These are phyloP conservation scores for Agelastica alni DNA, from an alignment of 2,888 invertebrate species.

Conservation along the genomic window DNA sequence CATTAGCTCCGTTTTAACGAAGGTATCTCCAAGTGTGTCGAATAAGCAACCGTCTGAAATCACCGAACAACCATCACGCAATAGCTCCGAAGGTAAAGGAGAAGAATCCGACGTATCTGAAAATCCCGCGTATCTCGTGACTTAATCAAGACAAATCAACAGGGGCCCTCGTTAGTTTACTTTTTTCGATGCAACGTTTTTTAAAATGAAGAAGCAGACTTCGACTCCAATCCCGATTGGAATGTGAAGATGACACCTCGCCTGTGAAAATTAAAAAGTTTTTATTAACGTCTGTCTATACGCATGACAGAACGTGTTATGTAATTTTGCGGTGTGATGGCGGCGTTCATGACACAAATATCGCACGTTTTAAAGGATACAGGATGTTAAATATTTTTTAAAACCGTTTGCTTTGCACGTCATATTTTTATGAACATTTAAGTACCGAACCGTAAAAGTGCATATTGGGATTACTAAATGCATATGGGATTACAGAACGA, in stretches of 20 bases:
- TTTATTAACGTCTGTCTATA: constrained; percentile 15
- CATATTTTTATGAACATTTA: no score
- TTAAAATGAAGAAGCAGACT: constrained; percentile 29
- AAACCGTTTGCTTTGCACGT: no score
- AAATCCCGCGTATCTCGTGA: constrained; percentile 45
- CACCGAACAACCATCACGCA: neutral
- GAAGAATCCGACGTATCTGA: constrained; percentile 43
- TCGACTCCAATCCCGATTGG: constrained; percentile 34
- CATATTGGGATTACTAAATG: no score
- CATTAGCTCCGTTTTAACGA: no score
- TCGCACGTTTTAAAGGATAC: no score
- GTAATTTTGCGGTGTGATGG: neutral
- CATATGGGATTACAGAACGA: no score
- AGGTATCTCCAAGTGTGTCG: no score
- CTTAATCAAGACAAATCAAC: constrained; percentile 43
- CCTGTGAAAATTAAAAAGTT: constrained; percentile 29
- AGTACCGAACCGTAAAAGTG: no score
- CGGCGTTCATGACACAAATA: neutral
- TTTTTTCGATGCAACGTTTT: constrained; percentile 45
- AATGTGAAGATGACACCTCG: constrained; percentile 44
- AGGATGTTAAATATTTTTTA: no score
- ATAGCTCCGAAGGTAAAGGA: neutral
- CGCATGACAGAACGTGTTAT: constrained; percentile 7
- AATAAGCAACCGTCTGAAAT: neutral
- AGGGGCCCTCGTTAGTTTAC: constrained; percentile 50